Evolutionary conservation across 2,888 invertebrate species (phyloP), one percentile per base, ranked within the genome.

Genomic region (Sylvicola cinctus): DNA sequence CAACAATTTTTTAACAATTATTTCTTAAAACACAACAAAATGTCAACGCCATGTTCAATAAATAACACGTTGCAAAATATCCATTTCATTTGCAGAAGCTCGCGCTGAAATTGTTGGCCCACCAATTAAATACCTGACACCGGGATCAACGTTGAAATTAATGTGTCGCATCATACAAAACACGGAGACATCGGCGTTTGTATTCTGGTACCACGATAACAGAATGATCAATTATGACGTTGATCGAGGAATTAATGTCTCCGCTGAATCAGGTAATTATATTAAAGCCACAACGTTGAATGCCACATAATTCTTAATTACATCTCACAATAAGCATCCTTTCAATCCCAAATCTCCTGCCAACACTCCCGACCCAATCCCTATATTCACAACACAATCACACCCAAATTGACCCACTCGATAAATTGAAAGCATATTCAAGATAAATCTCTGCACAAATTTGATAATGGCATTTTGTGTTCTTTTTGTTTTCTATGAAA

Each of bases 161-260:
- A 78, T 80, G 45, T 87, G 87, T 48, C 72, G 72, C 33, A 77
- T 87, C 17, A 68, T 79, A 28, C 80, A 81, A 49, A 81, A 83
- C 35, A 85, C 84, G 1, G 83, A 84, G 51, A 73, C 73, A 20
- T 83, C 85, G 5, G 72, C 77, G 33, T 85, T 78, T 54, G 74
- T 85, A 33, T 80, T 80, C 57, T 80, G 81, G 80, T 83, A 81
- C 54, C 79, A 83, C 61, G 84, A 85, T 60, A 77, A 78, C 51
- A 72, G 83, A 43, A 85, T 87, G 85, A 84, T 87, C 54, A 87
- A 87, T 66, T 87, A 83, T 58, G 85, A 85, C 60, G 67, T 67
- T 29, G 84, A 84, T 50, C 70, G 77, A 39, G 84, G 83, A 36
- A 76, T 85, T 50, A 83, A 83, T 55, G 85, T 87, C 35, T 83